phyloP scores from a whole-genome alignment of 2,113 vertebrate genomes.

The Oryctolagus cuniculus region DNA sequence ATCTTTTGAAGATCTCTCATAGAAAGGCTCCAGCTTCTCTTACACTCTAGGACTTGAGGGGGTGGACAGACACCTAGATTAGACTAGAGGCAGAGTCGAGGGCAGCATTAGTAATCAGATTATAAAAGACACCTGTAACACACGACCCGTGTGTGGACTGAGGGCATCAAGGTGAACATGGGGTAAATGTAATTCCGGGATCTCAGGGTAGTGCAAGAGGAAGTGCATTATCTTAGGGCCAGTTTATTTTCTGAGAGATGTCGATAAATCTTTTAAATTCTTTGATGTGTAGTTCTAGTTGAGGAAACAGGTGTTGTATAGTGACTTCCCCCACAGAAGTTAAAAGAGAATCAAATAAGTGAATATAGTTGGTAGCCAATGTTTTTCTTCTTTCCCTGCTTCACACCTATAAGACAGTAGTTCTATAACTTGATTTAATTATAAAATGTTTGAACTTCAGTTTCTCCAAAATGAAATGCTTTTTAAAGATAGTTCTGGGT shows the following conservation, averaged over 20 bases:
- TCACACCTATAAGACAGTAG: background rate
- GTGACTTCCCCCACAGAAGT: background rate
- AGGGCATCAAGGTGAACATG: background rate
- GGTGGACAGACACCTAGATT: background rate
- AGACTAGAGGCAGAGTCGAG: background rate
- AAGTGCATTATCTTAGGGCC: background rate
- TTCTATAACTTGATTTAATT: background rate
- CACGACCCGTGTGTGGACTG: background rate
- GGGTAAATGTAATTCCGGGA: background rate
- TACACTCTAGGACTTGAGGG: background rate
- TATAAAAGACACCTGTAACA: conserved; percentile 21
- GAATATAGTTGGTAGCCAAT: background rate
- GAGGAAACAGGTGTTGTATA: background rate
- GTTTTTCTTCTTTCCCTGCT: background rate
- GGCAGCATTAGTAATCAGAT: background rate
- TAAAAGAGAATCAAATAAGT: background rate
- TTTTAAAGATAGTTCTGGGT: background rate
- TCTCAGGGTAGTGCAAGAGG: background rate
- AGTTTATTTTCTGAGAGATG: background rate
- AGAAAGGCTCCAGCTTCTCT: conserved; percentile 14
- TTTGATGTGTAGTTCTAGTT: background rate
- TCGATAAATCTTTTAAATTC: background rate
- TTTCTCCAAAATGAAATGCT: conserved; percentile 8
- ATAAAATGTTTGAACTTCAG: background rate
- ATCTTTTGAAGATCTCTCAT: background rate